Evolutionary conservation across 1,140 invertebrate species (phyloP).

Genomic region (Nymphalis io): DNA sequence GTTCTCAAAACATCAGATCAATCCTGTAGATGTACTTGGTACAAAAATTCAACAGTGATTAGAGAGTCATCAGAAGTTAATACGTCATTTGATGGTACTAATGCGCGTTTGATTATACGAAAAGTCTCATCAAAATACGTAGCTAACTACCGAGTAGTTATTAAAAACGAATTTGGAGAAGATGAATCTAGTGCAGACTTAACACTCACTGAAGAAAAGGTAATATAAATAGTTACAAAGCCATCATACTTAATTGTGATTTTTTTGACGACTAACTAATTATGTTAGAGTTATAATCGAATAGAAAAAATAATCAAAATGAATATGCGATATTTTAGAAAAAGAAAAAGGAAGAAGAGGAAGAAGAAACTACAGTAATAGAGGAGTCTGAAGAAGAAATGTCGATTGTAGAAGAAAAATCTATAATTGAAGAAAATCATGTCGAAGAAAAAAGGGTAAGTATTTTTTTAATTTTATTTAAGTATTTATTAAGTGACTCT

Average conservation of each 20-base stretch:
- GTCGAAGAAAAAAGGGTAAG: constrained; percentile 69
- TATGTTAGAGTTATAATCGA: no score
- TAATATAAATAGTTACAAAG: constrained; percentile 36
- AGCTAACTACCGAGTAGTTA: constrained; percentile 89
- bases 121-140: constrained; percentile 86
- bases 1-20: constrained; percentile 87
- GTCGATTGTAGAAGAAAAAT: constrained; percentile 71
- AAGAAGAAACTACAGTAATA: constrained; percentile 76
- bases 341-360: constrained; percentile 80
- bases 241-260: no score
- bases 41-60: constrained; percentile 88
- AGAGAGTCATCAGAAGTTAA: constrained; percentile 86
- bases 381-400: constrained; percentile 74
- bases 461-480: constrained; percentile 24
- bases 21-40: constrained; percentile 92
- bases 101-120: constrained; percentile 87
- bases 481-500: neutral
- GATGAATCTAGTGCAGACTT: constrained; percentile 90
- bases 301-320: no score
- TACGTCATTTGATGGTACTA: constrained; percentile 90
- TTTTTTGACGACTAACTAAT: no score
- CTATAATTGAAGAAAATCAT: constrained; percentile 79
- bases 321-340: constrained; percentile 52
- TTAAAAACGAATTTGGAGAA: constrained; percentile 91
- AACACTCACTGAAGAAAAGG: constrained; percentile 84